Evolutionary conservation across 2,888 invertebrate genomes (phyloP).

Genomic region (Muschampia plurimacula): DNA sequence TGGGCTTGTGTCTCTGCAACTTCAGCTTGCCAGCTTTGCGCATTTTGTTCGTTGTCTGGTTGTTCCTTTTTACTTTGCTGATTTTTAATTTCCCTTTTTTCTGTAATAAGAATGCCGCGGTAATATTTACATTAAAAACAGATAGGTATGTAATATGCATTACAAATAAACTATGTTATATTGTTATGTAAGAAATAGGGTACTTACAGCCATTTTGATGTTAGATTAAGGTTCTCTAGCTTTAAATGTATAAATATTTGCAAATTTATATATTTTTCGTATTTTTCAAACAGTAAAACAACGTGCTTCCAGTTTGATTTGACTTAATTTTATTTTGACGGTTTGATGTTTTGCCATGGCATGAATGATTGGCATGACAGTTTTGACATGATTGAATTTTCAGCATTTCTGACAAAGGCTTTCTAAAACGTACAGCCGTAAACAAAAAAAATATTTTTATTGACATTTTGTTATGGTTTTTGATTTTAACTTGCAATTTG

Average conservation of each 20-base stretch:
- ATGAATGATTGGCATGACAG: too few species aligned
- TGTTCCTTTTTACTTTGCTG: constrained; percentile 84
- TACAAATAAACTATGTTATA: too few species aligned
- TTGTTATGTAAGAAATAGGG: neutral
- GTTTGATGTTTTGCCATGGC: too few species aligned
- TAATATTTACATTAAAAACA: neutral
- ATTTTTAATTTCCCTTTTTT: constrained; percentile 84
- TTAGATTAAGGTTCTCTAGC: neutral
- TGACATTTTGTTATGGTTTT: too few species aligned
- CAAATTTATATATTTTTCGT: too few species aligned
- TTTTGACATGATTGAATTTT: too few species aligned
- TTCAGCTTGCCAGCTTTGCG: constrained; percentile 83
- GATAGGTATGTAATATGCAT: too few species aligned
- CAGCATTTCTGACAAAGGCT: too few species aligned
- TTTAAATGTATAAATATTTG: too few species aligned
- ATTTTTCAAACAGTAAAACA: constrained; percentile 40
- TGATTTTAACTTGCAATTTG: too few species aligned
- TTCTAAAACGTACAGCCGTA: too few species aligned
- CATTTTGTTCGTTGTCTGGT: constrained; percentile 86
- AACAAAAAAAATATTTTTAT: too few species aligned
- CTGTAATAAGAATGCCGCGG: constrained; percentile 55
- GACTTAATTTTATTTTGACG: neutral
- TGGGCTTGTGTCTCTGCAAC: constrained; percentile 73
- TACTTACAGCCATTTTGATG: constrained; percentile 70
- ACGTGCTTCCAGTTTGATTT: constrained; percentile 48